Base-by-base conservation (phyloP, 1,140 invertebrate species). In the Pseudomyrmex pallidus region DNA sequence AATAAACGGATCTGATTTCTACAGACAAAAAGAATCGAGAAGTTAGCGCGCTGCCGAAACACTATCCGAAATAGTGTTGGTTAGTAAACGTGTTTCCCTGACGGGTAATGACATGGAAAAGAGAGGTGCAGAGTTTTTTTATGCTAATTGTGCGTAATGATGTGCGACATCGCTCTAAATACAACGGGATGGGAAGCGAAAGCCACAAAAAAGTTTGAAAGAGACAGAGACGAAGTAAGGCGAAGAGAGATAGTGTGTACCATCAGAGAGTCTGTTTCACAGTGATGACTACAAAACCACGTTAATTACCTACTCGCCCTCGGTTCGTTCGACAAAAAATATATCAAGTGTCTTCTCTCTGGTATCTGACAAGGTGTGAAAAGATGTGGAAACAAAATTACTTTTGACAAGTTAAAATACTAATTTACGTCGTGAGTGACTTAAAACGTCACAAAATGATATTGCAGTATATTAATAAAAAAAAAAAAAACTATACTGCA, bases 61-160 rank as follows among this genome's bases (percentile, higher is more conserved):
- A 48, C 10, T 54, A 61, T 72, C 59, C 12, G 22, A 80, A 78
- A 59, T 48, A 15, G 20, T 44, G 13, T 22, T 68, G 56, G 64
- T 56, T 20, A 52, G 44, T 52, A 48, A 70, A 44, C n/a, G 44
- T 17, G 17, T 87, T n/a, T 63, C n/a, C 35, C 48, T 85, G 87
- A 87, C n/a, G 66, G 57, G 67, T 83, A 88, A 88, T 85, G 83
- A 56, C 66, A 82, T 64, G 76, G 77, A 87, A 87, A 85, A 87
- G 61, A 35, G 70, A 35, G 46, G 25, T 52, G 35, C 50, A 35
- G 61, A 62, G 61, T 85, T 87, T 87, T 83, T 82, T 57, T 73
- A 86, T 87, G 76, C 62, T 84, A 86, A 89, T 85, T 87, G 67
- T 44, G 74, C 22, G 76, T 74, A 87, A 87, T 57, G 83, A 74